Conservation (phyloP, 2,113 vertebrate genomes). For the Pygoscelis adeliae region DNA sequence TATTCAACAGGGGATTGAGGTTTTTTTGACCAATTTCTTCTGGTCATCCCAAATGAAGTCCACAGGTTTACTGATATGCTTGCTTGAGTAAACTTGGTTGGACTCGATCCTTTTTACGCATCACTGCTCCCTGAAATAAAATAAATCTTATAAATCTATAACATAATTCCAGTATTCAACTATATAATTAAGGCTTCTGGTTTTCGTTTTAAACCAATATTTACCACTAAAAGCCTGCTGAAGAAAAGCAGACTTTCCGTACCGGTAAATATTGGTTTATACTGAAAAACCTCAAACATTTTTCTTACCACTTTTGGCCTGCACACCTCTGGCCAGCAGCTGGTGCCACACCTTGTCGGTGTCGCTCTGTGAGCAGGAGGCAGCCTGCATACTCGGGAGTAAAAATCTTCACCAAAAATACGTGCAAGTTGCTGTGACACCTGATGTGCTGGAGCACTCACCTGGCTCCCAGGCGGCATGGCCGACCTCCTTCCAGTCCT, state of each 20-base stretch:
- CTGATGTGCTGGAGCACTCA: background rate
- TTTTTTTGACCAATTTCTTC: background rate
- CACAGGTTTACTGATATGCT: background rate
- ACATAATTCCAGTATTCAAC: conserved; percentile 49
- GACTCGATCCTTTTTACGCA: conserved; percentile 5
- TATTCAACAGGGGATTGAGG: background rate
- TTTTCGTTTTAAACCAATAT: conserved; percentile 44
- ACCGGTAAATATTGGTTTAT: conserved; percentile 70
- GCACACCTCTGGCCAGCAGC: conserved; percentile 13
- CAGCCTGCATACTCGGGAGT: background rate
- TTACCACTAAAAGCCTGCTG: conserved; percentile 57
- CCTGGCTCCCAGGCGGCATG: background rate
- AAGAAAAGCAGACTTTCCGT: conserved; percentile 58
- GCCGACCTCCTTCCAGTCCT: background rate
- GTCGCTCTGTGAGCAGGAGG: background rate
- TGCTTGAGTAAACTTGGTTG: background rate
- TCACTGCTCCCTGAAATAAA: background rate
- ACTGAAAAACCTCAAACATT: conserved; percentile 42
- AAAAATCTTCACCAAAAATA: background rate
- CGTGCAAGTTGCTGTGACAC: background rate
- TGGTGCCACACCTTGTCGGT: background rate
- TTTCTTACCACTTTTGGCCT: conserved; percentile 41
- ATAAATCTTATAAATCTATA: conserved; percentile 3
- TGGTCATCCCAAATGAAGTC: background rate
- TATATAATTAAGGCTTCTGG: conserved; percentile 68